Conservation (phyloP, 1,140 invertebrate genomes). For the Penaeus vannamei region DNA sequence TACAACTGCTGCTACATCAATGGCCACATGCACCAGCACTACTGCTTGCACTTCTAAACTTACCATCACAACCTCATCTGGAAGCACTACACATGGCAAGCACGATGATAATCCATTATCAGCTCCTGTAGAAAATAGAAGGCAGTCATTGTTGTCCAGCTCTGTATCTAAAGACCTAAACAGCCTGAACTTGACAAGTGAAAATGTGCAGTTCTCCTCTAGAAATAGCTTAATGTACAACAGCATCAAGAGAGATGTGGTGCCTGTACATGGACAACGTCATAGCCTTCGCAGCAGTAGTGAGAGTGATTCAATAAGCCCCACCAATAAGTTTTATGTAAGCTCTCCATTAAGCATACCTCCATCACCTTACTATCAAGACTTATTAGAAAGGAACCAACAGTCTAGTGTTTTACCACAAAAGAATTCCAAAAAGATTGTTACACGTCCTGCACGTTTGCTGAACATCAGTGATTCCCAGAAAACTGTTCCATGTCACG, state of each 20-base stretch:
- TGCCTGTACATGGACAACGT: conserved; percentile 18
- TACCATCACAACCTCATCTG: conserved; percentile 22
- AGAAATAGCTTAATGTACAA: conserved; percentile 10
- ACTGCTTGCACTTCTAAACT: conserved; percentile 17
- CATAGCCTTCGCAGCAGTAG: conserved; percentile 19
- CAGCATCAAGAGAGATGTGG: conserved; percentile 28
- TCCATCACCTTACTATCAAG: conserved; percentile 29
- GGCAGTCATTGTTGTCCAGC: not conserved
- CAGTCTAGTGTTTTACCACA: not conserved
- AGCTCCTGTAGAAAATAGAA: conserved; percentile 17
- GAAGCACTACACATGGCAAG: not conserved
- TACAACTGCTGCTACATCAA: conserved; percentile 28
- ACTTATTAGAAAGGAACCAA: not conserved
- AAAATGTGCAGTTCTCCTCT: conserved; percentile 14
- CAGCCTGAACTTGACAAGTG: not conserved
- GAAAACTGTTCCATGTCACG: conserved; percentile 45
- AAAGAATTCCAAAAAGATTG: not conserved
- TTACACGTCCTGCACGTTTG: not conserved
- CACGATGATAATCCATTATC: not conserved
- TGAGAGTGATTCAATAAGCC: conserved; percentile 44
- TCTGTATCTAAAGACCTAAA: conserved; percentile 18
- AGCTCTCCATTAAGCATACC: conserved; percentile 1
- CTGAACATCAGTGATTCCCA: not conserved
- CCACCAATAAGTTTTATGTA: conserved; percentile 31
- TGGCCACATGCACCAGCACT: conserved; percentile 39